Percentiles rank a stretch among this genome's conserved stretches.
Conservation (phyloP, 92 coral and sea anemone species). For the Zoanthus sansibaricus region DNA sequence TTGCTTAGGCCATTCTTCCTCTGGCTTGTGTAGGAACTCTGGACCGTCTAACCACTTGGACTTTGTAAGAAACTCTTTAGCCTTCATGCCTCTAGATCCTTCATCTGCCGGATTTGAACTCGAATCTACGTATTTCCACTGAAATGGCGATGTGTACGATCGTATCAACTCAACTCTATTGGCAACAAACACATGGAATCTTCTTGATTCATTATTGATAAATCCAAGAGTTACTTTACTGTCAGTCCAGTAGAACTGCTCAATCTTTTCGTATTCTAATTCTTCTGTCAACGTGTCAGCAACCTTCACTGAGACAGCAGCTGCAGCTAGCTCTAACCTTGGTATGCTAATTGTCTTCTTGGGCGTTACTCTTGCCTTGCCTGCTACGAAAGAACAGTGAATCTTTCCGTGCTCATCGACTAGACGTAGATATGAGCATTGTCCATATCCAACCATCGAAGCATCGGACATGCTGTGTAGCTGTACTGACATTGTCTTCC, state of each 20-base stretch:
- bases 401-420: background rate
- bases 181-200: conserved; percentile 6
- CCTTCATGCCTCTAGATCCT: background rate
- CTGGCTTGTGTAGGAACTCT: background rate
- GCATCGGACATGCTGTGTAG: background rate
- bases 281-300: background rate
- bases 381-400: background rate
- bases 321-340: conserved; percentile 1
- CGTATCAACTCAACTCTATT: background rate
- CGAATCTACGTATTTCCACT: background rate
- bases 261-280: background rate
- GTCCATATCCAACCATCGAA: background rate
- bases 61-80: background rate
- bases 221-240: background rate
- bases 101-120: background rate
- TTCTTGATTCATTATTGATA: background rate
- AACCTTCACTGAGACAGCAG: conserved; percentile 7
- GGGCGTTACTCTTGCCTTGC: background rate
- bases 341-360: background rate
- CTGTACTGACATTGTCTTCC: background rate
- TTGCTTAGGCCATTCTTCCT: too few relatives aligned
- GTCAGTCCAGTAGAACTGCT: background rate
- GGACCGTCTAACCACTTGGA: background rate
- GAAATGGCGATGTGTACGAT: background rate
- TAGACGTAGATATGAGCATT: background rate